A percentile compares a stretch with the other conserved stretches of the same genome.
phyloP scores from a whole-genome alignment of 2,113 vertebrate genomes.

The Melanotaenia duboulayi region DNA sequence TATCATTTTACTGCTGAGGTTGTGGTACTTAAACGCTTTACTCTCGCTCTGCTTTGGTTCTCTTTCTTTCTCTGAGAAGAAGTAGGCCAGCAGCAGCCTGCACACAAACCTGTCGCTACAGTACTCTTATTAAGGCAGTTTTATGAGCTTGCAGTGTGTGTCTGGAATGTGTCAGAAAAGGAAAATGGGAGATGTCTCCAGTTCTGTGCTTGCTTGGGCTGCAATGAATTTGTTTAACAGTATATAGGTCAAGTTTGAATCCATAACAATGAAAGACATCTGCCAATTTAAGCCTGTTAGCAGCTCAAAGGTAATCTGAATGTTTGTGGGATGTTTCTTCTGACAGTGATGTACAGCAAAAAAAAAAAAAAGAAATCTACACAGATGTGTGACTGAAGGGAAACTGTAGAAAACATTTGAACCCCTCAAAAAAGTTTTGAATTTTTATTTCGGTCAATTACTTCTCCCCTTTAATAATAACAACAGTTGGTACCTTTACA shows the following conservation, averaged over 20 bases:
- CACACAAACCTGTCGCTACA: conserved; percentile 51
- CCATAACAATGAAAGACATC: not conserved
- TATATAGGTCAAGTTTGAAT: not conserved
- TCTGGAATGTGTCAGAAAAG: conserved; percentile 56
- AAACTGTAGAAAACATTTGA: too few relatives aligned
- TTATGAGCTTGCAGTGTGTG: conserved; percentile 65
- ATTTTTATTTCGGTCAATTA: too few relatives aligned
- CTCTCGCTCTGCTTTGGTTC: not conserved
- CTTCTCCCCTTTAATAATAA: too few relatives aligned
- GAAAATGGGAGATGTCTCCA: conserved; percentile 17
- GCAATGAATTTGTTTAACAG: not conserved
- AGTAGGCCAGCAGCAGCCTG: conserved; percentile 15
- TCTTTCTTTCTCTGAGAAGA: conserved; percentile 17
- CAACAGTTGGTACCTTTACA: too few relatives aligned
- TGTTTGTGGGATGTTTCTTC: too few relatives aligned
- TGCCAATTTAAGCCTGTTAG: too few relatives aligned
- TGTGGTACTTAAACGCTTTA: not conserved
- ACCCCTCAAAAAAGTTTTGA: too few relatives aligned
- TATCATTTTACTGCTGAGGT: not conserved
- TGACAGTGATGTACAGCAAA: too few relatives aligned
- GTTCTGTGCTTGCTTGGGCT: conserved; percentile 15
- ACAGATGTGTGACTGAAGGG: too few relatives aligned
- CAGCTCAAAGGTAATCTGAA: too few relatives aligned
- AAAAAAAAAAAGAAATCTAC: too few relatives aligned
- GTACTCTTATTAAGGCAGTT: conserved; percentile 45